These are phyloP conservation scores for Synaphobranchus kaupii DNA, from an alignment of 2,797 vertebrate species.

Conservation along the genomic window DNA sequence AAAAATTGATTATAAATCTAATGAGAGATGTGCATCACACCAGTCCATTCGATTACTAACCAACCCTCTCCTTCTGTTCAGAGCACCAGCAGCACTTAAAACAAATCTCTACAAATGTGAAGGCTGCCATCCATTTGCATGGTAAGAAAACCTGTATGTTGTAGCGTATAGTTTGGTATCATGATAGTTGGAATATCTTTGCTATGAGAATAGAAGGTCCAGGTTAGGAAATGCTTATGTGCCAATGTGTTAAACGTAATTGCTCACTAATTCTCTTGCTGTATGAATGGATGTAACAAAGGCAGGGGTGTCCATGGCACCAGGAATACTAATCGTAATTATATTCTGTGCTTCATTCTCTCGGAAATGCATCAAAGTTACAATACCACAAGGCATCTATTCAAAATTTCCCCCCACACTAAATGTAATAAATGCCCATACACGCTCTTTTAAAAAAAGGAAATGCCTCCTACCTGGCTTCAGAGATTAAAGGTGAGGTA, in stretches of 20 bases:
- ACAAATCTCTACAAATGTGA: slow-evolving; percentile 40
- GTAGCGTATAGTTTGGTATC: not conserved
- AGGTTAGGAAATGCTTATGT: not conserved
- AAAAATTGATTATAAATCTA: not conserved
- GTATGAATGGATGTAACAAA: not conserved
- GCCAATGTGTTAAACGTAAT: not conserved
- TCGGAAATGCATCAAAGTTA: not conserved
- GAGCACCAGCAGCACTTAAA: slow-evolving; percentile 33
- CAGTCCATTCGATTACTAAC: not conserved
- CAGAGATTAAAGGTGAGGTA: not conserved
- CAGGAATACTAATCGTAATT: not conserved
- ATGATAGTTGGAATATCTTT: not conserved
- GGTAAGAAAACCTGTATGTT: slow-evolving; percentile 42
- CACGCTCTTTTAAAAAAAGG: not conserved
- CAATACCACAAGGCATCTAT: not conserved
- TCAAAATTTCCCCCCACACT: not conserved
- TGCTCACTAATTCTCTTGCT: not conserved
- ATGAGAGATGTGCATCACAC: not conserved
- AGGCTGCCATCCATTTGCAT: slow-evolving; percentile 53
- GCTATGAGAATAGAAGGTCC: not conserved
- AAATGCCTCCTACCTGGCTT: not conserved
- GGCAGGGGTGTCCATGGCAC: too few species aligned
- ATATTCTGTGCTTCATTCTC: not conserved
- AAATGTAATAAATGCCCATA: not conserved
- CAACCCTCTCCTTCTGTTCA: slow-evolving; percentile 23